These are phyloP conservation scores for Oegoconia quadripuncta DNA, from an alignment of 2,888 invertebrate species.

Conservation along the genomic window DNA sequence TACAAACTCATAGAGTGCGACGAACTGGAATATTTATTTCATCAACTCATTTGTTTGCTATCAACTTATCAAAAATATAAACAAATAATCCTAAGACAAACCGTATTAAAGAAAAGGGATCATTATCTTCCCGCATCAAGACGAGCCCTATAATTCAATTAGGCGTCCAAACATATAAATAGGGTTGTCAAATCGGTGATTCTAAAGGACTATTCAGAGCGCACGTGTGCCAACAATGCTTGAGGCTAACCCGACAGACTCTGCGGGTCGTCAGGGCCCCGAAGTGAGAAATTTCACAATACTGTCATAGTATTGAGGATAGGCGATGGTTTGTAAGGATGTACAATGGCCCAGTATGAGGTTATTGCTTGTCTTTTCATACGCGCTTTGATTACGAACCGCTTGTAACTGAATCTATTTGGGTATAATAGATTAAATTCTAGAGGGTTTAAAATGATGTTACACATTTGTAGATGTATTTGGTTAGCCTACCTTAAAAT, in stretches of 20 bases:
- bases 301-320: slow-evolving; percentile 64
- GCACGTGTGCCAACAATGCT: slow-evolving; percentile 70
- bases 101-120: slow-evolving; percentile 2
- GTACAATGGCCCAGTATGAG: slow-evolving; percentile 66
- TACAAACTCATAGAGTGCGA: too few species aligned
- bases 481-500: too few species aligned
- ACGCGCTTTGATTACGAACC: slow-evolving; percentile 46
- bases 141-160: slow-evolving; percentile 69
- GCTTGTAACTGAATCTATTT: slow-evolving; percentile 49
- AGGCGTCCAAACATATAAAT: slow-evolving; percentile 60
- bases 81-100: slow-evolving; percentile 1
- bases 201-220: slow-evolving; percentile 60
- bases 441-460: slow-evolving; percentile 32
- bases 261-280: slow-evolving; percentile 61
- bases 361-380: slow-evolving; percentile 46
- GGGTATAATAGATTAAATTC: slow-evolving; percentile 33
- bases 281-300: slow-evolving; percentile 69
- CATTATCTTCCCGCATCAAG: slow-evolving; percentile 39
- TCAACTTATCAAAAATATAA: not conserved
- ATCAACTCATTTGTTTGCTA: not conserved
- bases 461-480: slow-evolving; percentile 1
- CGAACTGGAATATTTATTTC: too few species aligned
- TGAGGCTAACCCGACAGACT: slow-evolving; percentile 50
- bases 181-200: slow-evolving; percentile 58
- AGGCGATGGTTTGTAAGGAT: slow-evolving; percentile 52